These are phyloP conservation scores for Hypothenemus hampei DNA, from an alignment of 1,140 invertebrate genomes.

Conservation along the genomic window DNA sequence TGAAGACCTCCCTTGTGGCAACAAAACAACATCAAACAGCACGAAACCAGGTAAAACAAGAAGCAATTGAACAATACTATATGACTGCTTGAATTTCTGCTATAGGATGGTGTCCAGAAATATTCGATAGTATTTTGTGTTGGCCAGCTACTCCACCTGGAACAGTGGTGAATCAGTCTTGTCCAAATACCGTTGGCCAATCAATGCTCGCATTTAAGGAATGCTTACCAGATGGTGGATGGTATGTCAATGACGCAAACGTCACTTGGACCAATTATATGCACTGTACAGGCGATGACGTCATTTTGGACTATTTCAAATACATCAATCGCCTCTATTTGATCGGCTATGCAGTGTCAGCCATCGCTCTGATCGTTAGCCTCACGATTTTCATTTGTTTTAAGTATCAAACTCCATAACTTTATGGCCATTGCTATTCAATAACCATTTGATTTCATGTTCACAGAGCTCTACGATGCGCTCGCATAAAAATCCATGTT, in stretches of 20 bases:
- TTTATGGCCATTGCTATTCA: neutral
- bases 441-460: neutral
- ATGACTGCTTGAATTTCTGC: no score
- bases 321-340: constrained; percentile 37
- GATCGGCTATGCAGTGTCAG: constrained; percentile 39
- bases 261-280: constrained; percentile 75
- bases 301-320: constrained; percentile 34
- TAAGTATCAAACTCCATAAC: constrained; percentile 23
- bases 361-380: constrained; percentile 36
- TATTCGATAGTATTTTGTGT: constrained; percentile 60
- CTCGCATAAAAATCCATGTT: constrained; percentile 85
- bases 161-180: constrained; percentile 50
- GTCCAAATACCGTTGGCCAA: constrained; percentile 52
- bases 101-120: constrained; percentile 52
- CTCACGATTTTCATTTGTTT: constrained; percentile 37
- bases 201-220: constrained; percentile 32
- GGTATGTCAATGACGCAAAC: constrained; percentile 34
- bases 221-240: constrained; percentile 38
- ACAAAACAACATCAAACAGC: no score
- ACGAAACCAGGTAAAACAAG: no score
- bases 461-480: constrained; percentile 63
- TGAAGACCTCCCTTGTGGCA: no score
- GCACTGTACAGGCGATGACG: constrained; percentile 54
- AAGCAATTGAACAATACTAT: no score
- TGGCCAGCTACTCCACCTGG: constrained; percentile 63